A percentile compares a stretch with the other conserved stretches of the same genome.
Conservation (phyloP, 1,140 invertebrate species). For the Aphidius gifuensis region DNA sequence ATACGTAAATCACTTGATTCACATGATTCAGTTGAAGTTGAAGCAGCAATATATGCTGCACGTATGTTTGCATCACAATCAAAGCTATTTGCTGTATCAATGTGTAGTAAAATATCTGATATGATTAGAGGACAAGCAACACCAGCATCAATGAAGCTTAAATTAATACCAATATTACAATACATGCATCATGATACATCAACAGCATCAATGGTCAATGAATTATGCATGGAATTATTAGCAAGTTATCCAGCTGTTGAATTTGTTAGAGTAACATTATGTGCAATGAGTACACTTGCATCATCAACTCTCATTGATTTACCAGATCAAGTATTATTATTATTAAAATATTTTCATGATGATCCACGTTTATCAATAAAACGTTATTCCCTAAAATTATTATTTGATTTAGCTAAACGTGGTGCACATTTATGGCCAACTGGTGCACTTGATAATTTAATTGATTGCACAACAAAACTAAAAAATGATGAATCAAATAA, state of each 20-base stretch:
- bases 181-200: conserved; percentile 92
- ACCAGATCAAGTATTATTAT: conserved; percentile 74
- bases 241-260: conserved; percentile 84
- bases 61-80: conserved; percentile 90
- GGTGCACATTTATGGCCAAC: conserved; percentile 81
- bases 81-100: conserved; percentile 90
- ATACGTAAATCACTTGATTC: conserved; percentile 90
- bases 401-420: conserved; percentile 71
- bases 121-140: conserved; percentile 93
- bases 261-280: conserved; percentile 82
- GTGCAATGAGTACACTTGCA: conserved; percentile 84
- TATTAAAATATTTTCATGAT: conserved; percentile 56
- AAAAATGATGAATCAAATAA: conserved; percentile 38
- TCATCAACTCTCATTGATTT: conserved; percentile 87
- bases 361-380: conserved; percentile 73
- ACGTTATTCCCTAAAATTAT: conserved; percentile 68
- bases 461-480: conserved; percentile 52
- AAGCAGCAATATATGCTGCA: conserved; percentile 93
- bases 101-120: conserved; percentile 91
- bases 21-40: conserved; percentile 91
- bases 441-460: conserved; percentile 64
- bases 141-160: conserved; percentile 86
- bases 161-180: conserved; percentile 85
- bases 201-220: conserved; percentile 74
- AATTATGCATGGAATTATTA: conserved; percentile 78